These are phyloP conservation scores for Porphyrio hochstetteri DNA, from an alignment of 2,113 vertebrate species.

Conservation along the genomic window DNA sequence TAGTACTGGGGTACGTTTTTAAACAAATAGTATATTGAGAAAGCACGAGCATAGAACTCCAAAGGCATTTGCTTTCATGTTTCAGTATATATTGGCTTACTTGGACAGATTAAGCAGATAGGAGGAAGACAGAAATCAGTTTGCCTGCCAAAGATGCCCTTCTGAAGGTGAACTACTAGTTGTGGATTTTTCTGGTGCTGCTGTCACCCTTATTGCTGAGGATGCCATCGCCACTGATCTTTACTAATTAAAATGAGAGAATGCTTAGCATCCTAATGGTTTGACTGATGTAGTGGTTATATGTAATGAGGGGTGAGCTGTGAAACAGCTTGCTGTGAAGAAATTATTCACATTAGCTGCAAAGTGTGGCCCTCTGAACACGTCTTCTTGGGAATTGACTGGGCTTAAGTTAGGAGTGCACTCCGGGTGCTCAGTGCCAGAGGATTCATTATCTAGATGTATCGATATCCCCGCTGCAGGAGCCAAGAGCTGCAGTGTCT, in stretches of 20 bases:
- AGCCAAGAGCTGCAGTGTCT: background rate
- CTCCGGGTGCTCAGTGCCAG: background rate
- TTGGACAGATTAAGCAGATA: background rate
- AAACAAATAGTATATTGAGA: background rate
- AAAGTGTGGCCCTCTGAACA: background rate
- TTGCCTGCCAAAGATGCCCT: background rate
- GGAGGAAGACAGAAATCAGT: background rate
- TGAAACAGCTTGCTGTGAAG: background rate
- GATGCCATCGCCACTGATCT: background rate
- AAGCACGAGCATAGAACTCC: background rate
- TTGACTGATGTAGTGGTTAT: background rate
- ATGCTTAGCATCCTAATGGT: background rate
- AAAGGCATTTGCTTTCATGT: background rate
- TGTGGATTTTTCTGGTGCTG: background rate
- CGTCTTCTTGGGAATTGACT: background rate
- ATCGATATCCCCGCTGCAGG: background rate
- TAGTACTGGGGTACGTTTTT: background rate
- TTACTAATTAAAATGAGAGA: background rate
- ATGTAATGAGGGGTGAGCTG: background rate
- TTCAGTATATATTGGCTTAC: background rate
- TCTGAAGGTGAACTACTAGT: background rate
- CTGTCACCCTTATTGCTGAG: background rate
- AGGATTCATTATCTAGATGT: background rate
- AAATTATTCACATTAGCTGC: background rate
- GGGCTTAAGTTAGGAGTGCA: background rate